These are phyloP conservation scores for Polydrusus cervinus DNA, from an alignment of 2,888 invertebrate species.

Conservation along the genomic window DNA sequence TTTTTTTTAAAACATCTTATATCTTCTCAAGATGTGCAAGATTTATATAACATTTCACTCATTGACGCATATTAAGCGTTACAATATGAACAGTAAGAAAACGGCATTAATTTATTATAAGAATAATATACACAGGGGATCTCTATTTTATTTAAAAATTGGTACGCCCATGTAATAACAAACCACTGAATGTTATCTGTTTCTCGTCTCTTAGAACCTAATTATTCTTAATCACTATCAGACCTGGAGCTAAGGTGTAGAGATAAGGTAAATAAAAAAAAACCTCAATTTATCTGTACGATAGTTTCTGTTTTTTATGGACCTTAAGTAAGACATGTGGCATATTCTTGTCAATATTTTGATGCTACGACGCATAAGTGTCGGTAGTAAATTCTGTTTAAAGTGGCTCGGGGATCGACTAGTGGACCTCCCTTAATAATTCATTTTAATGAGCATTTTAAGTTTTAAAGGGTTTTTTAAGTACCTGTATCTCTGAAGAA, in stretches of 20 bases:
- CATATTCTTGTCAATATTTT: conserved; percentile 51
- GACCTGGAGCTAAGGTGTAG: conserved; percentile 47
- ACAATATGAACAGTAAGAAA: too few relatives aligned
- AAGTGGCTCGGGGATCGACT: conserved; percentile 22
- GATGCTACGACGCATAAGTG: conserved; percentile 45
- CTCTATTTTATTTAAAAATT: conserved; percentile 11
- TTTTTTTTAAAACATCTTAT: too few relatives aligned
- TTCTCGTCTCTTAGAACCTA: conserved; percentile 50
- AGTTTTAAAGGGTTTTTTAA: not conserved
- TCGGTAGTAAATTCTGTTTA: conserved; percentile 40
- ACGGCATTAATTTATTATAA: too few relatives aligned
- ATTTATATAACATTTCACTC: too few relatives aligned
- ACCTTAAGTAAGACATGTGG: conserved; percentile 40
- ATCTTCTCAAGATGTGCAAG: too few relatives aligned
- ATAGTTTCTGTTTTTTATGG: conserved; percentile 17
- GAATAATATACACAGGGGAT: too few relatives aligned
- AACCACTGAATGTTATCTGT: conserved; percentile 43
- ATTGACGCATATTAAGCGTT: too few relatives aligned
- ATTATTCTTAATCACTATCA: conserved; percentile 48
- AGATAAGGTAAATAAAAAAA: conserved; percentile 49
- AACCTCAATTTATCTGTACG: conserved; percentile 2
- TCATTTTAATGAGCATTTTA: conserved; percentile 8
- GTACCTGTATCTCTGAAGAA: not conserved
- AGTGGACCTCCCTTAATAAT: conserved; percentile 25
- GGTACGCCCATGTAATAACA: conserved; percentile 18